A percentile compares a stretch with the other conserved stretches of the same genome.
phyloP scores from a whole-genome alignment of 2,888 invertebrate genomes.

The Synanthedon formicaeformis region DNA sequence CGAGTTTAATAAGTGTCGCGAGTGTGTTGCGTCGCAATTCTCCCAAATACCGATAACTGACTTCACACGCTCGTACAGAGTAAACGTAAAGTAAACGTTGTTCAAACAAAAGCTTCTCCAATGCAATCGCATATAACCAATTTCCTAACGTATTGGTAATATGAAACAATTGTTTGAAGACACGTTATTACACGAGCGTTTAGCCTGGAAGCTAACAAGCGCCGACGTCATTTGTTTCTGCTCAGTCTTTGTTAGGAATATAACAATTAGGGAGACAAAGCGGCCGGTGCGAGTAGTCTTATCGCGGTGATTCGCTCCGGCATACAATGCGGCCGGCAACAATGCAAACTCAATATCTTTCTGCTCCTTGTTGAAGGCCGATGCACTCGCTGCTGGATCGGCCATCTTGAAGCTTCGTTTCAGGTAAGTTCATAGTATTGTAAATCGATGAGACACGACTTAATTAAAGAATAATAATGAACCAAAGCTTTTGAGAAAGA shows the following conservation, averaged over 20 bases:
- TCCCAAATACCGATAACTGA: too few relatives aligned
- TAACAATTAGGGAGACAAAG: conserved; percentile 62
- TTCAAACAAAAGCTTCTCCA: conserved; percentile 36
- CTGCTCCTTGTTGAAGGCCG: conserved; percentile 51
- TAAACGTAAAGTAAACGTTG: conserved; percentile 6
- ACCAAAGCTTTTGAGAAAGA: too few relatives aligned
- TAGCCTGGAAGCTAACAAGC: conserved; percentile 53
- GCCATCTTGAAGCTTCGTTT: conserved; percentile 36
- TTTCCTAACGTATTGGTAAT: conserved; percentile 61
- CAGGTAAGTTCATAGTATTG: conserved; percentile 17
- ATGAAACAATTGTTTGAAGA: conserved; percentile 59
- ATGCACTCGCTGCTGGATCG: conserved; percentile 53
- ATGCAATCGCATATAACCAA: conserved; percentile 47
- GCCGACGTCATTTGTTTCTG: conserved; percentile 55
- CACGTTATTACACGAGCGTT: conserved; percentile 62
- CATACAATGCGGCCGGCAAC: conserved; percentile 43
- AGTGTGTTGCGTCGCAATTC: too few relatives aligned
- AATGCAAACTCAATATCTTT: conserved; percentile 65
- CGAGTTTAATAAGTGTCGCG: too few relatives aligned
- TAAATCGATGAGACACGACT: conserved; percentile 1
- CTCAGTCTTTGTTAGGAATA: conserved; percentile 53
- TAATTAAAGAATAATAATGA: neutral
- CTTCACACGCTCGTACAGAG: too few relatives aligned
- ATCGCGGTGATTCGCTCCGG: conserved; percentile 41
- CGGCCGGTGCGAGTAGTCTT: conserved; percentile 42